These are phyloP conservation scores for Muraenolepis orangiensis DNA, from an alignment of 2,797 vertebrate species.

Conservation along the genomic window DNA sequence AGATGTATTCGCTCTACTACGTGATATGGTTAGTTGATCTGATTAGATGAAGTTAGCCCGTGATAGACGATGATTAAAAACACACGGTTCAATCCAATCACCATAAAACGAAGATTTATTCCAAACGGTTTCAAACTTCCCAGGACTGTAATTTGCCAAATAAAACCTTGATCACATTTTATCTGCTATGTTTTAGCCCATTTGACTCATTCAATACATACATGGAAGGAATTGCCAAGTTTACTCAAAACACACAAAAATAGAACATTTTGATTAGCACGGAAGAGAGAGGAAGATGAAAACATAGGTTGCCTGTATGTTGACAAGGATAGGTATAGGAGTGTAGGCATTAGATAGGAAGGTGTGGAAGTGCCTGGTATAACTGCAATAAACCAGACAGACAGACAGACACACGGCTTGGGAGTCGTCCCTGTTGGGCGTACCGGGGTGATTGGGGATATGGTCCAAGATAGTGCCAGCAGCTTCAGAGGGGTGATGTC, in stretches of 20 bases:
- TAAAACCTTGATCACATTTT: too few relatives aligned
- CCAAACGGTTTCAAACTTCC: too few relatives aligned
- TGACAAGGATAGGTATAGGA: background rate
- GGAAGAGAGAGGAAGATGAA: background rate
- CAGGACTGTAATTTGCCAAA: too few relatives aligned
- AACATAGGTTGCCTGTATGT: background rate
- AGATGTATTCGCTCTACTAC: too few relatives aligned
- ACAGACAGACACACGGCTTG: background rate
- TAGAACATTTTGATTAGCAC: background rate
- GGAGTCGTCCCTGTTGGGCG: background rate
- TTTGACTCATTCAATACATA: too few relatives aligned
- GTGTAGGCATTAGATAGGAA: background rate
- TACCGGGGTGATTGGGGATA: slow-evolving; percentile 64
- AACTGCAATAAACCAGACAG: background rate
- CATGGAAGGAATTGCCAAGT: background rate
- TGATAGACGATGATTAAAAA: too few relatives aligned
- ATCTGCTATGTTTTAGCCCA: too few relatives aligned
- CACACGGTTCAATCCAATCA: too few relatives aligned
- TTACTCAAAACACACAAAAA: background rate
- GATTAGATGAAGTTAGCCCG: too few relatives aligned
- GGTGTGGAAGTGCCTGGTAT: background rate
- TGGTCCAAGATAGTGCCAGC: slow-evolving; percentile 75
- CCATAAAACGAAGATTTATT: too few relatives aligned
- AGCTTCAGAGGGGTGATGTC: slow-evolving; percentile 80
- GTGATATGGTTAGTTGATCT: too few relatives aligned